Conservation (phyloP, 2,113 vertebrate genomes). For the Fregetta grallaria region DNA sequence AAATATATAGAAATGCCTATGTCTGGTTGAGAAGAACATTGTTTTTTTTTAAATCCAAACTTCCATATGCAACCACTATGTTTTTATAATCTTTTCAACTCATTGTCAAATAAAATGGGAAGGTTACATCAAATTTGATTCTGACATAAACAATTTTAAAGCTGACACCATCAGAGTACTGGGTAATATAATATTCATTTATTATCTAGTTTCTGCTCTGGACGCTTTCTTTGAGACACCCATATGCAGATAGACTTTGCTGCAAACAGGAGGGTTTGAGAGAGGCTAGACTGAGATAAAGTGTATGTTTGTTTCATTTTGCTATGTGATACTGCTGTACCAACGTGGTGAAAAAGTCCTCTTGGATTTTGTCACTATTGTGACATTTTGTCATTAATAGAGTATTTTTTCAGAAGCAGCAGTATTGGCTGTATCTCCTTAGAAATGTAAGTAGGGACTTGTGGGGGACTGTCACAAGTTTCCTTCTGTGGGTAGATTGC, state of each 20-base stretch:
- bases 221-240: background rate
- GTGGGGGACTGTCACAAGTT: background rate
- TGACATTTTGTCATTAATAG: background rate
- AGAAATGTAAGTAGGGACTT: background rate
- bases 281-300: background rate
- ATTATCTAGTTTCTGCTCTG: background rate
- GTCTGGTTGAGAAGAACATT: background rate
- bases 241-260: background rate
- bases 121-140: background rate
- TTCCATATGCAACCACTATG: background rate
- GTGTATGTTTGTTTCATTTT: background rate
- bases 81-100: background rate
- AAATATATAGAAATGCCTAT: background rate
- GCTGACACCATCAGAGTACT: background rate
- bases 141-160: background rate
- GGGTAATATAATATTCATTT: background rate
- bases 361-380: background rate
- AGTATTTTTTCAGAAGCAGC: background rate
- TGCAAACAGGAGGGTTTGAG: background rate
- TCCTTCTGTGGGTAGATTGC: background rate
- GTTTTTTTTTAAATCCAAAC: background rate
- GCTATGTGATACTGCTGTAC: background rate
- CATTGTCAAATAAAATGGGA: background rate
- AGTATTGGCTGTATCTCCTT: background rate
- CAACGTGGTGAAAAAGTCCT: background rate